phyloP scores from a whole-genome alignment of 2,797 vertebrate species.

The Psittacula derbiana region DNA sequence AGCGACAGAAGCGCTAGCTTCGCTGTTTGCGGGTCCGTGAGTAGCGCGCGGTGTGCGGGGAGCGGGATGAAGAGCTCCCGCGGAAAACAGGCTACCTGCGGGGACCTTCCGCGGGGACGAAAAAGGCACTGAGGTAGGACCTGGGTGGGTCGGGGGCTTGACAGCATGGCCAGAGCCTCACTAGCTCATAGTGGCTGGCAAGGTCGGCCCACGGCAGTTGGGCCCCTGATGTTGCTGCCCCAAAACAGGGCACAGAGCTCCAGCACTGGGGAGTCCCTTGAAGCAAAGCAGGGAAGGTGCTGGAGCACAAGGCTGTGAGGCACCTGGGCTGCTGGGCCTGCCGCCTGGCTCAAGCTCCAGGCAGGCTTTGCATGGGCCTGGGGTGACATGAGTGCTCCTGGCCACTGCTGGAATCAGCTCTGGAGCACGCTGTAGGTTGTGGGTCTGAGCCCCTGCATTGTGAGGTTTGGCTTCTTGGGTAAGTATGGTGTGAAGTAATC shows the following conservation, averaged over 20 bases:
- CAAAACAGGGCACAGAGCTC: neutral
- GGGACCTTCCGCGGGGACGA: neutral
- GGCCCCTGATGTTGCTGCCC: neutral
- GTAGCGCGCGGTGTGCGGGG: neutral
- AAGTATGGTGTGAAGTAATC: neutral
- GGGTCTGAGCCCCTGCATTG: accelerated
- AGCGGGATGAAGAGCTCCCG: accelerated
- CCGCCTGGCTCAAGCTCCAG: accelerated
- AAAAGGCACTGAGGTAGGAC: neutral
- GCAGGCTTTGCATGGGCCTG: neutral
- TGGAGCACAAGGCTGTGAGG: neutral
- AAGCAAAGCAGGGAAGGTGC: neutral
- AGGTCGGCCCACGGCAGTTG: accelerated
- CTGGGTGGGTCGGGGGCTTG: neutral
- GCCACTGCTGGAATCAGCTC: neutral
- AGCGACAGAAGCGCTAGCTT: neutral
- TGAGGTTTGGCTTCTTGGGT: accelerated
- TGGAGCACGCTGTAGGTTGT: accelerated
- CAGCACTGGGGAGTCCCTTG: neutral
- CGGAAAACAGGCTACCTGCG: neutral
- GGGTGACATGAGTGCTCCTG: accelerated
- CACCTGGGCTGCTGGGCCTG: neutral
- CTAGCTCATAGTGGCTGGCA: neutral
- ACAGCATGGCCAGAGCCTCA: neutral
- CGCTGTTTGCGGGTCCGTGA: neutral